A percentile compares a stretch with the other conserved stretches of the same genome.
These are phyloP conservation scores for Schizotus pectinicornis DNA, from an alignment of 2,888 invertebrate genomes.

Conservation along the genomic window DNA sequence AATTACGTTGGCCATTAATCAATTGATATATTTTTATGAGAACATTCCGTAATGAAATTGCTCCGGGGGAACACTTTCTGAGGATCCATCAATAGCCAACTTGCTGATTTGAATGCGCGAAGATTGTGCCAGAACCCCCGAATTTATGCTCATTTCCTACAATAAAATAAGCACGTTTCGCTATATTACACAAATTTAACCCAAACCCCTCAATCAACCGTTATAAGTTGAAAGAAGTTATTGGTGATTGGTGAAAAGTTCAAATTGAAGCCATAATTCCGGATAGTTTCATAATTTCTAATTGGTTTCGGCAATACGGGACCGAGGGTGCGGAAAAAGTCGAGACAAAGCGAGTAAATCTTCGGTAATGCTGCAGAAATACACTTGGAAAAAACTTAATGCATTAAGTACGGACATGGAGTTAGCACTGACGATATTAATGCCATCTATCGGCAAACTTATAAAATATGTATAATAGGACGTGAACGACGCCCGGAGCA, in stretches of 20 bases:
- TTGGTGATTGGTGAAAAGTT: constrained; percentile 12
- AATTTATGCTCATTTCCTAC: background rate
- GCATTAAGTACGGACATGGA: constrained; percentile 24
- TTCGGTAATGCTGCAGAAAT: constrained; percentile 20
- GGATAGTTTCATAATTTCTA: constrained; percentile 11
- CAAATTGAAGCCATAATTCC: constrained; percentile 20
- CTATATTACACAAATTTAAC: no score
- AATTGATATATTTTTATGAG: constrained; percentile 57
- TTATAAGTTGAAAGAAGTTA: no score
- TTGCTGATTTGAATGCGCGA: constrained; percentile 17
- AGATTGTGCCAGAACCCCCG: constrained; percentile 9
- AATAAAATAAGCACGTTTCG: no score
- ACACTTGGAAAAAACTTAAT: constrained; percentile 28
- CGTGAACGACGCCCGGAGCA: constrained; percentile 48
- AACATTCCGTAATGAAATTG: constrained; percentile 56
- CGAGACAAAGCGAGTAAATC: constrained; percentile 26
- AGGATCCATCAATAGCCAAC: constrained; percentile 25
- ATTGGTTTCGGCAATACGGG: constrained; percentile 16
- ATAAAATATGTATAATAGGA: constrained; percentile 54
- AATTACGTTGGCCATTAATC: constrained; percentile 58
- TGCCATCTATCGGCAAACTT: constrained; percentile 54
- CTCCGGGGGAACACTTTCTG: constrained; percentile 24
- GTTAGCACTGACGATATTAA: constrained; percentile 46
- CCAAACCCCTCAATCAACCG: no score
- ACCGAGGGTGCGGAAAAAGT: constrained; percentile 18